Percentiles rank a stretch among this genome's conserved stretches.
These are phyloP conservation scores for Synanthedon myopaeformis DNA, from an alignment of 2,888 invertebrate genomes.

Conservation along the genomic window DNA sequence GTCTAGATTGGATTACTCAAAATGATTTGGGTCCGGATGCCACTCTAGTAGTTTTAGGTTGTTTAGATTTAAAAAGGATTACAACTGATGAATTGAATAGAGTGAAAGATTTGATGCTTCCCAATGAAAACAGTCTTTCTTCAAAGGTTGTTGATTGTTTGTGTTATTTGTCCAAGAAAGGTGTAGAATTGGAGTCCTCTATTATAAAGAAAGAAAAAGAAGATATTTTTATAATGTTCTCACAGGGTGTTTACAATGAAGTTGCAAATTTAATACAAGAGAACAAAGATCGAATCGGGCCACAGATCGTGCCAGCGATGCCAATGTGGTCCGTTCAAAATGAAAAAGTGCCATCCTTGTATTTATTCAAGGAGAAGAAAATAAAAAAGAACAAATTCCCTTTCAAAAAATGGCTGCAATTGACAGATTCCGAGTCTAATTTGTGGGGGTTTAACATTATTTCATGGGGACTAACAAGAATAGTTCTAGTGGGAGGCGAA, in stretches of 20 bases:
- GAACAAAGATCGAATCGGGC: slow-evolving; percentile 23
- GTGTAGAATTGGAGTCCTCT: slow-evolving; percentile 14
- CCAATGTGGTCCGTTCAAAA: slow-evolving; percentile 31
- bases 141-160: slow-evolving; percentile 39
- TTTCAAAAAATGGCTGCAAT: slow-evolving; percentile 42
- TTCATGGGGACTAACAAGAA: slow-evolving; percentile 39
- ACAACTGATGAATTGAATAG: slow-evolving; percentile 23
- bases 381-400: slow-evolving; percentile 10
- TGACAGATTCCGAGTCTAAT: slow-evolving; percentile 41
- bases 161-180: slow-evolving; percentile 16
- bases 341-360: slow-evolving; percentile 9
- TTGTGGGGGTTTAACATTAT: slow-evolving; percentile 58
- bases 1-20: slow-evolving; percentile 37
- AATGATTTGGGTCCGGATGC: slow-evolving; percentile 38
- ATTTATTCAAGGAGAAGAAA: too few relatives aligned
- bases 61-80: slow-evolving; percentile 38
- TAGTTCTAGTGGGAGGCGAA: slow-evolving; percentile 51
- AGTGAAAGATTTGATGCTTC: slow-evolving; percentile 23
- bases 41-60: slow-evolving; percentile 39
- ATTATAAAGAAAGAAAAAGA: slow-evolving; percentile 17
- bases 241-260: slow-evolving; percentile 41
- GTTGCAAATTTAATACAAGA: slow-evolving; percentile 27
- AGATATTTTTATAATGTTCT: slow-evolving; percentile 27
- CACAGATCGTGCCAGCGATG: slow-evolving; percentile 27
- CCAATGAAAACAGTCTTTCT: slow-evolving; percentile 31